A percentile compares a stretch with the other conserved stretches of the same genome.
These are phyloP conservation scores for Rhinopomastus cyanomelas DNA, from an alignment of 2,113 vertebrate species.

Conservation along the genomic window DNA sequence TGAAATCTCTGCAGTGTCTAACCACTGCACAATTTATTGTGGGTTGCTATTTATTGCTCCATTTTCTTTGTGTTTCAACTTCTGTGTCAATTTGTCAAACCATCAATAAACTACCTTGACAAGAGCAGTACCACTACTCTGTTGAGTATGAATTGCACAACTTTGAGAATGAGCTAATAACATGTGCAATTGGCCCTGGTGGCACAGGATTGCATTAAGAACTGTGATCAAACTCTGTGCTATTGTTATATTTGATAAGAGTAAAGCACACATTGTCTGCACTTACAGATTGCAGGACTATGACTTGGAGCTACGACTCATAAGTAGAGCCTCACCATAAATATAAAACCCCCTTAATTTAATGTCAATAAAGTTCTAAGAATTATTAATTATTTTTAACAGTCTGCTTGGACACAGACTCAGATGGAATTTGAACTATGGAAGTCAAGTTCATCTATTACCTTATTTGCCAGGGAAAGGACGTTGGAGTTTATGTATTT, in stretches of 20 bases:
- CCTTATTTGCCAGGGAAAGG: background rate
- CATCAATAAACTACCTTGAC: background rate
- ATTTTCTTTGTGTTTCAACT: background rate
- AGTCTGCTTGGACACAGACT: background rate
- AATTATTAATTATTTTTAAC: too few species aligned
- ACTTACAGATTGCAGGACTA: background rate
- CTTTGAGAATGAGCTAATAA: constrained; percentile 12
- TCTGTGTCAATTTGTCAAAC: background rate
- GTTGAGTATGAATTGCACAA: background rate
- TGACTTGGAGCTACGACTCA: too few species aligned
- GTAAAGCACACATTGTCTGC: background rate
- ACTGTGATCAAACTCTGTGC: background rate
- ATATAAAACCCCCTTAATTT: too few species aligned
- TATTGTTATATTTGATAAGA: background rate
- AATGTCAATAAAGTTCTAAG: too few species aligned
- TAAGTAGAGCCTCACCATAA: background rate
- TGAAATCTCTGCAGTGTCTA: background rate
- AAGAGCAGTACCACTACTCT: background rate
- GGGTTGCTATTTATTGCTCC: background rate
- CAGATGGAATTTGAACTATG: background rate
- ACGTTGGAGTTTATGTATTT: background rate
- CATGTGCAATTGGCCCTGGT: constrained; percentile 22
- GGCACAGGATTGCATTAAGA: background rate
- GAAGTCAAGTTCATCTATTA: background rate
- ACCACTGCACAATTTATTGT: background rate